A percentile compares a stretch with the other conserved stretches of the same genome.
Evolutionary conservation across 2,888 invertebrate genomes (phyloP).

Genomic region (Sphecodes monilicornis): DNA sequence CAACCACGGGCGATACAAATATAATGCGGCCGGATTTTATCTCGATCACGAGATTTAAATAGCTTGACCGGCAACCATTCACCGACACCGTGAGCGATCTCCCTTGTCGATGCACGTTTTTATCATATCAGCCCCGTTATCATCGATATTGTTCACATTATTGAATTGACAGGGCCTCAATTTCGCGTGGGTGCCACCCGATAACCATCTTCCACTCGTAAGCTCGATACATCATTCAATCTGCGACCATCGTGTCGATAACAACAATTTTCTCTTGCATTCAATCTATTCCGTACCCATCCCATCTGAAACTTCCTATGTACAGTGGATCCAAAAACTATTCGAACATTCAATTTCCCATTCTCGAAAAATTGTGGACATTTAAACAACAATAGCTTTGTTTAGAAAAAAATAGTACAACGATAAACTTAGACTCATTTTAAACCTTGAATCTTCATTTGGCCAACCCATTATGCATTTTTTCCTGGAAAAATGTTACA

Average conservation of each 20-base stretch:
- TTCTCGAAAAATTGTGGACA: background rate
- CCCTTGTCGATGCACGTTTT: slow-evolving; percentile 33
- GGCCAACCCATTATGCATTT: background rate
- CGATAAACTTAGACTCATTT: background rate
- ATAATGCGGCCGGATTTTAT: slow-evolving; percentile 73
- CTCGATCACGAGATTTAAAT: slow-evolving; percentile 74
- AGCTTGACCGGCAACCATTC: slow-evolving; percentile 45
- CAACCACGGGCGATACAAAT: slow-evolving; percentile 70
- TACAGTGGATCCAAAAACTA: background rate
- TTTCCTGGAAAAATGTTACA: background rate
- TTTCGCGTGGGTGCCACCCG: slow-evolving; percentile 42
- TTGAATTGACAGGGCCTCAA: slow-evolving; percentile 53
- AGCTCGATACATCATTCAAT: background rate
- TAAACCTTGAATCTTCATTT: background rate
- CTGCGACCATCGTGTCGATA: background rate
- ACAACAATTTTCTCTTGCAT: background rate
- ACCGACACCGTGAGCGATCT: slow-evolving; percentile 41
- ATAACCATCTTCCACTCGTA: slow-evolving; percentile 41
- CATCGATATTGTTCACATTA: slow-evolving; percentile 60
- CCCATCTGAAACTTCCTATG: background rate
- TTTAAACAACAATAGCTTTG: background rate
- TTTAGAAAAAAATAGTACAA: background rate
- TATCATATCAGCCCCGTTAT: slow-evolving; percentile 40
- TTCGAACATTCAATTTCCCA: background rate
- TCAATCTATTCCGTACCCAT: background rate